Conservation (phyloP, 2,888 invertebrate species). For the Drosophila mayaguana region DNA sequence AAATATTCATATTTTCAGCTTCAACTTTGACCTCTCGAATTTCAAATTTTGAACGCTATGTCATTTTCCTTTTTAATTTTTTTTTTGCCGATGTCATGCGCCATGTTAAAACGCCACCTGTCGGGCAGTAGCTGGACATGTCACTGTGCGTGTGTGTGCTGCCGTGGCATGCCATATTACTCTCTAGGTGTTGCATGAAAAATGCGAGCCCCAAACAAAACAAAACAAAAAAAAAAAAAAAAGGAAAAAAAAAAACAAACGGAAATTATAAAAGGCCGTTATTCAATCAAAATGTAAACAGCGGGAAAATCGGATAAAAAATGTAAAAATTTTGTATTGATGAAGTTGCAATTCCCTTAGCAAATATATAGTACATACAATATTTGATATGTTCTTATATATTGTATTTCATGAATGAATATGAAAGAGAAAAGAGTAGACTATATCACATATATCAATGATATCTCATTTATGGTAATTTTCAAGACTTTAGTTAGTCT, state of each 20-base stretch:
- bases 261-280: conserved; percentile 46
- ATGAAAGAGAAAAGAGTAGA: too few species aligned
- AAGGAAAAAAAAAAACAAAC: conserved; percentile 33
- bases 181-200: conserved; percentile 26
- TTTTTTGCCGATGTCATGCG: conserved; percentile 16
- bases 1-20: conserved; percentile 71
- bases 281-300: conserved; percentile 44
- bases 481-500: too few species aligned
- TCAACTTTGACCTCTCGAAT: conserved; percentile 24
- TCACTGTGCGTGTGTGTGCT: neutral
- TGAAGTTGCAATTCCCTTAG: conserved; percentile 2
- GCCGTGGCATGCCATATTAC: conserved; percentile 26
- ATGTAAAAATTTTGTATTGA: neutral
- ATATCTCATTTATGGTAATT: too few species aligned
- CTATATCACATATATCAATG: too few species aligned
- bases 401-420: too few species aligned
- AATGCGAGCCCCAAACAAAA: conserved; percentile 30
- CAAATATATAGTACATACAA: neutral
- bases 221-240: conserved; percentile 27
- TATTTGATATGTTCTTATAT: neutral
- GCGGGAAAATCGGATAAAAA: neutral
- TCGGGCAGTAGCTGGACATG: conserved; percentile 21
- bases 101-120: conserved; percentile 37
- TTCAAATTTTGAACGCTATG: conserved; percentile 9
- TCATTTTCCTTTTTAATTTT: neutral